Conservation (phyloP, 2,888 invertebrate species). For the Drosophila siamana region DNA sequence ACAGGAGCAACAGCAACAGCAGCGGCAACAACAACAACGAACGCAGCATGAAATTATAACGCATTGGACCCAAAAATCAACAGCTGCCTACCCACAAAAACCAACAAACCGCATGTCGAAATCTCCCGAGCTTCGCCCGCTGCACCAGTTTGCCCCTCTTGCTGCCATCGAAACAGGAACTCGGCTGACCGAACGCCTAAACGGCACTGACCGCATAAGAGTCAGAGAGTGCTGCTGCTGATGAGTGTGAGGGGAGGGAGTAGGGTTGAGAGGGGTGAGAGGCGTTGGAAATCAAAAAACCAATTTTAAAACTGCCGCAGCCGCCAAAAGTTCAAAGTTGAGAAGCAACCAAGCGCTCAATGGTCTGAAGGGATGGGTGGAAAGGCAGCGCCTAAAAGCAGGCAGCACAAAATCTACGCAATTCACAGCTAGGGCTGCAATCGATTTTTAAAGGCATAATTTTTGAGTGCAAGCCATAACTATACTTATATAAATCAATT, state of each 20-base stretch:
- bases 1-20: conserved; percentile 39
- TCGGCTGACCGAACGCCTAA: conserved; percentile 74
- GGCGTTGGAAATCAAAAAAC: conserved; percentile 63
- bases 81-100: conserved; percentile 76
- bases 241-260: not conserved
- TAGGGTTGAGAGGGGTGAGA: not conserved
- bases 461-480: not conserved
- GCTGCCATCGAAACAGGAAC: conserved; percentile 49
- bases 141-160: conserved; percentile 9
- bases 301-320: conserved; percentile 76
- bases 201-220: conserved; percentile 74
- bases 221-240: conserved; percentile 19
- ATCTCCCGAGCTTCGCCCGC: conserved; percentile 35
- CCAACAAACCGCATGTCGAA: conserved; percentile 77
- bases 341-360: conserved; percentile 61
- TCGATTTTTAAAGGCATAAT: not conserved
- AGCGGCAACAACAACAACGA: conserved; percentile 37
- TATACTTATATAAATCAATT: not conserved
- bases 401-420: conserved; percentile 41
- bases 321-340: conserved; percentile 76
- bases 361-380: conserved; percentile 1
- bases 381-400: conserved; percentile 47
- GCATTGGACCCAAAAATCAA: conserved; percentile 78
- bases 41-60: conserved; percentile 71
- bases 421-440: conserved; percentile 25